Evolutionary conservation across 2,888 invertebrate genomes (phyloP).

Genomic region (Clivina fossor): DNA sequence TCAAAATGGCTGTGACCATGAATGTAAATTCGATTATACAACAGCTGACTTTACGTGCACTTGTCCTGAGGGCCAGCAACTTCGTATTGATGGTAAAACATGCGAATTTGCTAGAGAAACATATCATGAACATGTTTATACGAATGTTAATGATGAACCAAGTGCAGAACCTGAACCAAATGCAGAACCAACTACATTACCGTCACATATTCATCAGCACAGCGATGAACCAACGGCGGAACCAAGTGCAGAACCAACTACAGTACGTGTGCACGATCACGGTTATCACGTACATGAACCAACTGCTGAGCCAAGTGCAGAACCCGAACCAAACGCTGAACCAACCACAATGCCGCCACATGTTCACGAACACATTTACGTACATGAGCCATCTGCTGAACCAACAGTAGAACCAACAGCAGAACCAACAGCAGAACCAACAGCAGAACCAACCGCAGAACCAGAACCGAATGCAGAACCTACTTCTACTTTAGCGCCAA

Average conservation of each 20-base stretch:
- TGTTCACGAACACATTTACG: conserved; percentile 38
- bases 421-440: conserved; percentile 44
- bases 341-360: conserved; percentile 16
- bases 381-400: conserved; percentile 28
- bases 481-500: conserved; percentile 38
- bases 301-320: conserved; percentile 43
- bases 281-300: conserved; percentile 44
- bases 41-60: conserved; percentile 65
- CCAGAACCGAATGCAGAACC: conserved; percentile 34
- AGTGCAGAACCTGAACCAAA: conserved; percentile 39
- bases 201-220: conserved; percentile 39
- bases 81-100: conserved; percentile 55
- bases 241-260: conserved; percentile 41
- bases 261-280: conserved; percentile 39
- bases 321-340: conserved; percentile 41
- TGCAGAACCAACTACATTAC: conserved; percentile 26
- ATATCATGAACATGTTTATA: conserved; percentile 42
- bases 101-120: conserved; percentile 45
- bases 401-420: conserved; percentile 39
- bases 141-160: conserved; percentile 45
- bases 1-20: conserved; percentile 66
- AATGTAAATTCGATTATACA: conserved; percentile 66
- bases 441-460: conserved; percentile 39
- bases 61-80: conserved; percentile 61
- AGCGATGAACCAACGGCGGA: conserved; percentile 40